These are phyloP conservation scores for Allygus modestus DNA, from an alignment of 2,888 invertebrate species.

Conservation along the genomic window DNA sequence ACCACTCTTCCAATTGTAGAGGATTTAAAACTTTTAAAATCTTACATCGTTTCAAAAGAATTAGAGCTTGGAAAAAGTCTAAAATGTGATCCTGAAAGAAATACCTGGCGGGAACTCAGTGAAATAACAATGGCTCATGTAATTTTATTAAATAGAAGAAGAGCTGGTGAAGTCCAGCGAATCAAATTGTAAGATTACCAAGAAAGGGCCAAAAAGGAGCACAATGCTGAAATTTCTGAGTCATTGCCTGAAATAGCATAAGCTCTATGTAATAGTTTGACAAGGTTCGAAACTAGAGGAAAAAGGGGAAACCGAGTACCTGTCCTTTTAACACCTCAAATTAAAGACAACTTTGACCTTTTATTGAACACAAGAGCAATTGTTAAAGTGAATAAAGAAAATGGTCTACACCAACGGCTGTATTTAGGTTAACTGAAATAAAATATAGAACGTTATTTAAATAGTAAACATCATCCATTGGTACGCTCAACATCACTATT, in stretches of 20 bases:
- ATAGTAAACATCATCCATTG: too few species aligned
- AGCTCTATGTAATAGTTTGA: not conserved
- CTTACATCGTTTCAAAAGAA: not conserved
- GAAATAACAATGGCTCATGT: not conserved
- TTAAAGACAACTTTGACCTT: not conserved
- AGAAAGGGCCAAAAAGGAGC: not conserved
- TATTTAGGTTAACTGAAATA: too few species aligned
- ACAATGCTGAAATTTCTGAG: not conserved
- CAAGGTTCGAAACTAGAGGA: not conserved
- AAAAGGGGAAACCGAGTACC: not conserved
- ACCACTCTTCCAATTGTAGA: not conserved
- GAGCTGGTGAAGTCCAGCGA: conserved; percentile 10
- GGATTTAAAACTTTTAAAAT: not conserved
- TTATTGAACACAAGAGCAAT: too few species aligned
- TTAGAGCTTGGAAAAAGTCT: not conserved
- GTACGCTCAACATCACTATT: too few species aligned
- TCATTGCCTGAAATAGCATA: not conserved
- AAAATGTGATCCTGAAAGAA: not conserved
- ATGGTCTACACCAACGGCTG: too few species aligned
- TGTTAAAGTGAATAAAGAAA: too few species aligned
- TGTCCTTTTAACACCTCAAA: not conserved
- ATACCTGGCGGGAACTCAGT: not conserved
- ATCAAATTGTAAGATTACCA: not conserved
- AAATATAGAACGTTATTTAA: too few species aligned
- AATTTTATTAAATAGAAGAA: not conserved